A percentile compares a stretch with the other conserved stretches of the same genome.
Conservation (phyloP, 2,113 vertebrate species). For the Rutilus rutilus region DNA sequence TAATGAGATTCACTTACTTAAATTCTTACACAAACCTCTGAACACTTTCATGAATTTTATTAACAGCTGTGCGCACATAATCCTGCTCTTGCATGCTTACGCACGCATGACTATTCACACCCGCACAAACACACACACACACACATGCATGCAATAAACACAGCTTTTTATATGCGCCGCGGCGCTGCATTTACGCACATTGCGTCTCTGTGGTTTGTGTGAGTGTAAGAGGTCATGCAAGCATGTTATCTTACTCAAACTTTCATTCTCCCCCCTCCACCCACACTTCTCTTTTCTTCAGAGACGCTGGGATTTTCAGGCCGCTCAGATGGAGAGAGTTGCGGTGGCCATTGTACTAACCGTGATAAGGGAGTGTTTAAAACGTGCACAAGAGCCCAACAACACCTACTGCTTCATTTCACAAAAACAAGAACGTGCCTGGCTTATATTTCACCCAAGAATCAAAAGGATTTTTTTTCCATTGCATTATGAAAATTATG, state of each 20-base stretch:
- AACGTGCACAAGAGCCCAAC: background rate
- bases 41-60: background rate
- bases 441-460: background rate
- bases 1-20: background rate
- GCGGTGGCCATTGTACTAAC: background rate
- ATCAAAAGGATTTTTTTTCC: too few species aligned
- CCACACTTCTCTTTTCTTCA: constrained; percentile 33
- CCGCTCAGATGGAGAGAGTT: background rate
- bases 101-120: background rate
- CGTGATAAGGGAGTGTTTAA: background rate
- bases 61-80: background rate
- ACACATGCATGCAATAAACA: background rate
- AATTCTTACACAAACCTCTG: background rate
- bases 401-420: background rate
- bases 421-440: background rate
- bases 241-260: constrained; percentile 27
- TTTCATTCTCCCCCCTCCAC: constrained; percentile 26
- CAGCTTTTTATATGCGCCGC: background rate
- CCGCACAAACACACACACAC: background rate
- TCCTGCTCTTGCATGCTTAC: constrained; percentile 1
- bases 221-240: constrained; percentile 6
- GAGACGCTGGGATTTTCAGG: background rate
- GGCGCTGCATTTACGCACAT: background rate
- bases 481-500: background rate
- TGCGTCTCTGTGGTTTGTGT: constrained; percentile 28